Percentiles rank a stretch among this genome's conserved stretches.
These are phyloP conservation scores for Caenorhabditis sp. DNA, from an alignment of 2,888 invertebrate species.

Conservation along the genomic window DNA sequence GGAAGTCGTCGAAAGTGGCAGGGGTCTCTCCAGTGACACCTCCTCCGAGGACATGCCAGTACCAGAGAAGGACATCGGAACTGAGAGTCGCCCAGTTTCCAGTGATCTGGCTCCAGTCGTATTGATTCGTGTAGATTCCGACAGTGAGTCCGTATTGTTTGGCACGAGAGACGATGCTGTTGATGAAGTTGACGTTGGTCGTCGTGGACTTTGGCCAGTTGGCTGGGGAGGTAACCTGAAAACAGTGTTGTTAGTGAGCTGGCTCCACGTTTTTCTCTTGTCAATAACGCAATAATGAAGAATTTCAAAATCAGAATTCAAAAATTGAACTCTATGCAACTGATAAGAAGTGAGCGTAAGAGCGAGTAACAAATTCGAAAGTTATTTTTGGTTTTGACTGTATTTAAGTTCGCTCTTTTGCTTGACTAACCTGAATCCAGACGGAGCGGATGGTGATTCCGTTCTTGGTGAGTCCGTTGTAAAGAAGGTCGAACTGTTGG, in stretches of 20 bases:
- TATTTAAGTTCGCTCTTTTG: no score
- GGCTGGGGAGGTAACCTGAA: conserved; percentile 68
- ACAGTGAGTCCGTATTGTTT: conserved; percentile 50
- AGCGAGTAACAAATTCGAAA: no score
- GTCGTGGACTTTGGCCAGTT: conserved; percentile 58
- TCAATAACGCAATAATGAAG: not conserved
- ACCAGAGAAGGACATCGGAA: conserved; percentile 63
- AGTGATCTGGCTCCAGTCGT: conserved; percentile 67
- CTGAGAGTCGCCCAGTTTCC: conserved; percentile 49
- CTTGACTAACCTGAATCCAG: conserved; percentile 66
- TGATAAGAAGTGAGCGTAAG: conserved; percentile 7
- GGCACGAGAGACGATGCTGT: conserved; percentile 61
- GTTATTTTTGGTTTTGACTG: no score
- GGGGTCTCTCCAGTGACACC: conserved; percentile 64
- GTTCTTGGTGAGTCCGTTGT: conserved; percentile 52
- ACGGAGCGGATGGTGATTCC: conserved; percentile 63
- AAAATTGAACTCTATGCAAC: not conserved
- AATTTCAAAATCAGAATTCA: not conserved
- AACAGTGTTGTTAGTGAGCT: not conserved
- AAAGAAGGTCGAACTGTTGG: conserved; percentile 62
- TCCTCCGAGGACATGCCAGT: conserved; percentile 62
- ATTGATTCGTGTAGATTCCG: conserved; percentile 65
- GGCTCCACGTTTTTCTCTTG: no score
- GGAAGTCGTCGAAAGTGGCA: conserved; percentile 65
- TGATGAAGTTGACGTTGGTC: conserved; percentile 64